phyloP scores from a whole-genome alignment of 2,888 invertebrate genomes.

The Alcis repandata region DNA sequence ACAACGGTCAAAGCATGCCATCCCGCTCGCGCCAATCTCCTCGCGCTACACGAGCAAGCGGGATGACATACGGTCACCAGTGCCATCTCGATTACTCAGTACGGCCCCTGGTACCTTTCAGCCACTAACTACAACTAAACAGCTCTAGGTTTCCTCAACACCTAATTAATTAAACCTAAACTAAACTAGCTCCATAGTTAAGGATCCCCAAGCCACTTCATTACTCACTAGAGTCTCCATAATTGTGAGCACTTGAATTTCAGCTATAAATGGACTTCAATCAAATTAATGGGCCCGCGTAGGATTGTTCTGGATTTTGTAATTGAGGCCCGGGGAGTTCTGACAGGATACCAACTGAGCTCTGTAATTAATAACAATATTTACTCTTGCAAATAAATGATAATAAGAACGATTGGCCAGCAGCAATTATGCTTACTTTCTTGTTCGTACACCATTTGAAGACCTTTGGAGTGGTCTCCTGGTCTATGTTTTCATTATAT shows the following conservation, averaged over 20 bases:
- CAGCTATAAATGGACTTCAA: conserved; percentile 63
- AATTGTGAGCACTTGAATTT: conserved; percentile 51
- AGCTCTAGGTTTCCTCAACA: too few relatives aligned
- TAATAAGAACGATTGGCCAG: conserved; percentile 18
- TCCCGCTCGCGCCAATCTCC: too few relatives aligned
- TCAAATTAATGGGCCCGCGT: conserved; percentile 69
- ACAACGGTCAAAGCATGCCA: too few relatives aligned
- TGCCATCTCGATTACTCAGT: too few relatives aligned
- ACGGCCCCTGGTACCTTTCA: too few relatives aligned
- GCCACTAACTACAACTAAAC: too few relatives aligned
- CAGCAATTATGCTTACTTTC: background rate
- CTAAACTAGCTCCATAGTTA: conserved; percentile 9
- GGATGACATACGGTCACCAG: too few relatives aligned
- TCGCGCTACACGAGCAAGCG: too few relatives aligned
- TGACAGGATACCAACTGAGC: conserved; percentile 61
- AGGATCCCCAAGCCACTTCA: conserved; percentile 37
- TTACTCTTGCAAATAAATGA: conserved; percentile 36
- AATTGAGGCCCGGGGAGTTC: conserved; percentile 56
- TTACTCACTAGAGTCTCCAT: conserved; percentile 39
- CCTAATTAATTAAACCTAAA: conserved; percentile 1
- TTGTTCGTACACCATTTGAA: too few relatives aligned
- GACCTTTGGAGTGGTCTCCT: too few relatives aligned
- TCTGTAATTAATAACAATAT: conserved; percentile 47
- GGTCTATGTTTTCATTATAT: too few relatives aligned
- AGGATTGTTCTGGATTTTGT: conserved; percentile 64